Evolutionary conservation across 2,797 vertebrate genomes (phyloP), one percentile per base, ranked within the genome.

Genomic region (Ammospiza maritima): DNA sequence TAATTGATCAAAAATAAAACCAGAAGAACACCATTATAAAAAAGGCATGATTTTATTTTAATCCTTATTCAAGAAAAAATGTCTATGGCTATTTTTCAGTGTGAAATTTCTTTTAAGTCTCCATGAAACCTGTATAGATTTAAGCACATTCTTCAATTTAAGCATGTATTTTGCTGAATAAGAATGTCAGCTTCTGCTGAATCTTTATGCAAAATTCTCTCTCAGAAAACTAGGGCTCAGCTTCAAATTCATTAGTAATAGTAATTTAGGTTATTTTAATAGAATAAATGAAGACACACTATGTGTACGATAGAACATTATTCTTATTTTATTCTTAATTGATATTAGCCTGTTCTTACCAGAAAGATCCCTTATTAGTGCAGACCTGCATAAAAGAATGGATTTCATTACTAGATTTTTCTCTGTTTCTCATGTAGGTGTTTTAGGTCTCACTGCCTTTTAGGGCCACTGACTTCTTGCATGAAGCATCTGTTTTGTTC

Each of bases 201-300:
- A 66, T 57, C 36, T 76, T 70, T 79, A 40, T 51, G 42, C 45
- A 76, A 64, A 85, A 54, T 78, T 88, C 50, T 64, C n/a, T 91
- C 56, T 84, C 19, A 23, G 83, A 93, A 95, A 90, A 67, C 56
- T 23, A 64, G 60, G 57, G 15, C 74, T 95, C 48, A 38, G 80
- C 77, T 93, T 85, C 88, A 72, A 93, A 78, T 91, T 79, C 74
- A 91, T 95, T 91, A 94, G 57, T 58, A 70, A 51, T 32, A 83
- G 26, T 69, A 86, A 91, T 92, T 92, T 75, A 81, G 45, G 62
- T 75, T 92, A 70, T 88, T 91, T 36, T 84, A 56, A 56, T 69
- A 23, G 30, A 69, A 89, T 73, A 90, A 94, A 73, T 51, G 57
- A 75, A 94, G 62, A 45, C 26, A n/a, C 13, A 25, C 5, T 62